These are phyloP conservation scores for Ichneumon xanthorius DNA, from an alignment of 2,888 invertebrate species.

Conservation along the genomic window DNA sequence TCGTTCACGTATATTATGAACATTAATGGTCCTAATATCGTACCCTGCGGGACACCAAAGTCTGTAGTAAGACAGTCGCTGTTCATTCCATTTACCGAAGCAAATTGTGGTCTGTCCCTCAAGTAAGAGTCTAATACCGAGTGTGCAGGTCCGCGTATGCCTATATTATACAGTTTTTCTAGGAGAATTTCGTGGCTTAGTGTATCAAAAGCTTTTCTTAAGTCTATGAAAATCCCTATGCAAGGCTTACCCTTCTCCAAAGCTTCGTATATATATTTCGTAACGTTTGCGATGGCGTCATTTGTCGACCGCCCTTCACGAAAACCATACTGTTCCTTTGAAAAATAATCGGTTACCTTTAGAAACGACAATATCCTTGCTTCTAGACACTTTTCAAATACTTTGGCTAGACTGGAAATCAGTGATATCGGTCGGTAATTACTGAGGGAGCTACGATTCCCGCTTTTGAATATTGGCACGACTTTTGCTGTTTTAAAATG, in stretches of 20 bases:
- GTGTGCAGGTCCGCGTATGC: not conserved
- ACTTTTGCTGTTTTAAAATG: slow-evolving; percentile 25
- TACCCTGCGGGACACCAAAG: slow-evolving; percentile 10
- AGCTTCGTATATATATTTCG: too few relatives aligned
- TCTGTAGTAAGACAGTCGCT: not conserved
- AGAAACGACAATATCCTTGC: not conserved
- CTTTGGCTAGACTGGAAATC: not conserved
- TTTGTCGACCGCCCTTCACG: too few relatives aligned
- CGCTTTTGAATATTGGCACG: slow-evolving; percentile 20
- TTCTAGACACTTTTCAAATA: slow-evolving; percentile 3
- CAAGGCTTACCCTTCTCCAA: too few relatives aligned
- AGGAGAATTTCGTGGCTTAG: slow-evolving; percentile 14
- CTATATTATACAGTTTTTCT: not conserved
- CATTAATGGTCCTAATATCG: slow-evolving; percentile 5
- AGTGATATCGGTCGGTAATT: slow-evolving; percentile 38
- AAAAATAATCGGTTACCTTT: too few relatives aligned
- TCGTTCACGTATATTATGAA: slow-evolving; percentile 18
- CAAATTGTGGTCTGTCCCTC: not conserved
- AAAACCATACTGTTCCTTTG: too few relatives aligned
- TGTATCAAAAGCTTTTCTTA: slow-evolving; percentile 20
- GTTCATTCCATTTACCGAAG: not conserved
- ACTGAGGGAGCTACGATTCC: not conserved
- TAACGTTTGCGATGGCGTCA: too few relatives aligned
- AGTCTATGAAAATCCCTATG: slow-evolving; percentile 1
- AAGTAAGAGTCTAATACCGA: not conserved